Evolutionary conservation across 2,888 invertebrate genomes (phyloP).

Genomic region (Lycia hirtaria): DNA sequence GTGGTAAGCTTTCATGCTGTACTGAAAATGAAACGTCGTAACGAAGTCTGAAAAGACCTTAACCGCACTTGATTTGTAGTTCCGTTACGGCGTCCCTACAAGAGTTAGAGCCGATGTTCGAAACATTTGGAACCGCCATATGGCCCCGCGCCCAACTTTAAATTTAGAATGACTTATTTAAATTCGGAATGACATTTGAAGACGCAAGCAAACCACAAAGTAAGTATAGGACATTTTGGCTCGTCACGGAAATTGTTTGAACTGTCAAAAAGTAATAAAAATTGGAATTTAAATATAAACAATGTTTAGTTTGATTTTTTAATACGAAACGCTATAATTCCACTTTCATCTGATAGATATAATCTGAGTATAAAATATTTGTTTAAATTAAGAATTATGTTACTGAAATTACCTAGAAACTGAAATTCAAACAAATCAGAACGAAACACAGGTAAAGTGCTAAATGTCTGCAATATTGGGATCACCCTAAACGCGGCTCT

Average conservation of each 20-base stretch:
- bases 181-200: constrained; percentile 38
- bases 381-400: no score
- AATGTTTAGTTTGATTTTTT: no score
- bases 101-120: constrained; percentile 70
- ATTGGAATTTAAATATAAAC: no score
- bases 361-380: no score
- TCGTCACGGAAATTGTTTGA: not conserved
- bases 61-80: constrained; percentile 82
- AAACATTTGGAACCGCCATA: constrained; percentile 72
- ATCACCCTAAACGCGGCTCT: constrained; percentile 79
- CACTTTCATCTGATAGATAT: no score
- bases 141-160: constrained; percentile 61
- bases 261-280: no score
- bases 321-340: no score
- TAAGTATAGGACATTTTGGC: not conserved
- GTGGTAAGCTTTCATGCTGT: no score
- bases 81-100: constrained; percentile 57
- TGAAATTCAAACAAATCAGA: constrained; percentile 1
- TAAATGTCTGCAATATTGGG: constrained; percentile 74
- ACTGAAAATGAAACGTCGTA: no score
- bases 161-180: constrained; percentile 58
- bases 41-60: not conserved
- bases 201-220: constrained; percentile 18
- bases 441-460: constrained; percentile 45
- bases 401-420: no score